These are phyloP conservation scores for Lates japonicus DNA, from an alignment of 2,797 vertebrate genomes.

Conservation along the genomic window DNA sequence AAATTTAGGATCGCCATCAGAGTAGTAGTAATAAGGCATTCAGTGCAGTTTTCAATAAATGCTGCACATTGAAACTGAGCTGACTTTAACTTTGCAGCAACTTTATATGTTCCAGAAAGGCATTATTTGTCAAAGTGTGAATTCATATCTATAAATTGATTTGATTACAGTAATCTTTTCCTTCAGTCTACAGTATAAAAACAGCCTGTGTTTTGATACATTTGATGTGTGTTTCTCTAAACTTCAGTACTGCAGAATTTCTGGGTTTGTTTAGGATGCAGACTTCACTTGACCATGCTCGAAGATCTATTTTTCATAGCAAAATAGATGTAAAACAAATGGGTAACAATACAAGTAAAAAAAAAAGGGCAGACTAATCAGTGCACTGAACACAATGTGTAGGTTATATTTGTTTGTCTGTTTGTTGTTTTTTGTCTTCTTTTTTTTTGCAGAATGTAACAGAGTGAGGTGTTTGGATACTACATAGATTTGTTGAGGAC, in stretches of 20 bases:
- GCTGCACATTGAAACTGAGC: slow-evolving; percentile 36
- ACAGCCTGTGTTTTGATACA: not conserved
- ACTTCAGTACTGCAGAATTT: not conserved
- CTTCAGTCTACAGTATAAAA: slow-evolving; percentile 18
- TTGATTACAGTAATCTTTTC: slow-evolving; percentile 45
- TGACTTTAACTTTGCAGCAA: slow-evolving; percentile 14
- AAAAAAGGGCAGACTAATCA: not conserved
- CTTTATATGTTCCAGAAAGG: slow-evolving; percentile 13
- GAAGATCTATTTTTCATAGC: not conserved
- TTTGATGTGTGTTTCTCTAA: not conserved
- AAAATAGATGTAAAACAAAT: not conserved
- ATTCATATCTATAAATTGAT: slow-evolving; percentile 19
- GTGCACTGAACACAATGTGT: not conserved
- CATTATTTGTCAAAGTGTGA: slow-evolving; percentile 19
- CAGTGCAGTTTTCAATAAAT: slow-evolving; percentile 54
- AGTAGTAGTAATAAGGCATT: slow-evolving; percentile 61
- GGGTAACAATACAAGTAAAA: not conserved
- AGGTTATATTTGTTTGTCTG: not conserved
- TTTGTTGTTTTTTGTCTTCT: not conserved
- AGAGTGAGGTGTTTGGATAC: not conserved
- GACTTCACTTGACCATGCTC: not conserved
- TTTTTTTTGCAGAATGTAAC: not conserved
- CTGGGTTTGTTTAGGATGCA: not conserved
- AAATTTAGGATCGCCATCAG: slow-evolving; percentile 61
- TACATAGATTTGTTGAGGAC: not conserved